Conservation (phyloP, 2,113 vertebrate genomes). For the Oxyura jamaicensis region DNA sequence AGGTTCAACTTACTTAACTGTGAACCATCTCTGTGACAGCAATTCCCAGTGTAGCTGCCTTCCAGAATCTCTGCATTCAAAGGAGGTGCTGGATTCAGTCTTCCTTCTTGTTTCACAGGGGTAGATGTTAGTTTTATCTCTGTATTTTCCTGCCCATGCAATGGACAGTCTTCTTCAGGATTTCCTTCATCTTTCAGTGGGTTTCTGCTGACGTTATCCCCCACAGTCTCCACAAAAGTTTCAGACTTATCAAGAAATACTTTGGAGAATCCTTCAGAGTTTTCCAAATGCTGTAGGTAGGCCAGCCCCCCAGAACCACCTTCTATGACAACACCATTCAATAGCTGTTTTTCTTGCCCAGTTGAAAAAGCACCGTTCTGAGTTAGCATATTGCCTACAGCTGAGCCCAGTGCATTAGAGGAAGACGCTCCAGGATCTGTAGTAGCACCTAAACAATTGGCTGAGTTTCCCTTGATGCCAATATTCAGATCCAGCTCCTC, state of each 20-base stretch:
- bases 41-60: slow-evolving; percentile 82
- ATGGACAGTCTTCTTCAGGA: not conserved
- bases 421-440: slow-evolving; percentile 60
- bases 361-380: not conserved
- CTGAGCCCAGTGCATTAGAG: slow-evolving; percentile 22
- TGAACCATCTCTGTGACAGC: slow-evolving; percentile 88
- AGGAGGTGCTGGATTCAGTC: not conserved
- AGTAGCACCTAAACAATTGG: slow-evolving; percentile 22
- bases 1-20: slow-evolving; percentile 80
- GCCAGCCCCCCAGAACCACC: not conserved
- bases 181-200: not conserved
- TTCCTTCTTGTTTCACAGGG: slow-evolving; percentile 68
- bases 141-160: not conserved
- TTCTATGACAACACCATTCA: not conserved
- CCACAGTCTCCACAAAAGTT: not conserved
- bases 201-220: not conserved
- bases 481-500: slow-evolving; percentile 71
- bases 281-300: not conserved
- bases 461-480: slow-evolving; percentile 34
- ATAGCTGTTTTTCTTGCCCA: not conserved
- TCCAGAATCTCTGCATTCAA: slow-evolving; percentile 69
- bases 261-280: not conserved
- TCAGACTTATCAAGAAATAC: not conserved
- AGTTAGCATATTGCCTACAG: not conserved
- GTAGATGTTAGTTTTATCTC: slow-evolving; percentile 84